A percentile compares a stretch with the other conserved stretches of the same genome.
Conservation (phyloP, 1,140 invertebrate species). For the Macrocentrus cingulum region DNA sequence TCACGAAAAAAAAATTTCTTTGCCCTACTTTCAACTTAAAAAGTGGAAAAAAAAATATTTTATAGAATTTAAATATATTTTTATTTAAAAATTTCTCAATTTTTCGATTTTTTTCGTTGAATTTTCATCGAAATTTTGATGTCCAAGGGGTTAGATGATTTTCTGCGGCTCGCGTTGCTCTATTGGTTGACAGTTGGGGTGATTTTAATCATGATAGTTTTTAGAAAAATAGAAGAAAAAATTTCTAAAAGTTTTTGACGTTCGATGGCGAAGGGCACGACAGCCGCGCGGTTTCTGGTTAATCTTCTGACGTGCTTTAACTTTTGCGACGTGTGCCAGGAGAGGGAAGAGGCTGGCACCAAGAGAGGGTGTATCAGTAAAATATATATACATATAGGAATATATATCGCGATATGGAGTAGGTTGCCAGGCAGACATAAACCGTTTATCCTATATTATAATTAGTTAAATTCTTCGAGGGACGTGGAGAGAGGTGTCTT, state of each 20-base stretch:
- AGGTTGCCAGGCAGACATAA: constrained; percentile 55
- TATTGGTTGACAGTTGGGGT: too few relatives aligned
- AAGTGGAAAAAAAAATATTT: not conserved
- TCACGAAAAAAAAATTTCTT: not conserved
- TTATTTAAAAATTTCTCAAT: too few relatives aligned
- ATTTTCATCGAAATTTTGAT: too few relatives aligned
- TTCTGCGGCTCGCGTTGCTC: too few relatives aligned
- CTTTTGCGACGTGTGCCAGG: constrained; percentile 50
- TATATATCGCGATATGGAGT: constrained; percentile 54
- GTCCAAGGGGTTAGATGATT: too few relatives aligned
- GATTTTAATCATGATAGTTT: too few relatives aligned
- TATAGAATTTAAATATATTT: too few relatives aligned
- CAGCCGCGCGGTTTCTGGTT: not conserved
- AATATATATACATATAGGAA: constrained; percentile 36
- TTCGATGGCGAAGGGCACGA: too few relatives aligned
- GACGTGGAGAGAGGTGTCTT: constrained; percentile 56
- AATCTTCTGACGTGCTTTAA: constrained; percentile 31
- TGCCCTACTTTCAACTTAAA: not conserved
- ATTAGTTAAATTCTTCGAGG: constrained; percentile 60
- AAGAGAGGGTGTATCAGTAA: constrained; percentile 12
- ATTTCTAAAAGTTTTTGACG: too few relatives aligned
- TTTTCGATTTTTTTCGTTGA: too few relatives aligned
- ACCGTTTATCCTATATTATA: constrained; percentile 61
- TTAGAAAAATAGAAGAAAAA: too few relatives aligned
- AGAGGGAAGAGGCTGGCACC: constrained; percentile 27